Percentiles rank a stretch among this genome's conserved stretches.
These are phyloP conservation scores for Stichopus horrens DNA, from an alignment of 53 echinoderm and acorn worm genomes.

Conservation along the genomic window DNA sequence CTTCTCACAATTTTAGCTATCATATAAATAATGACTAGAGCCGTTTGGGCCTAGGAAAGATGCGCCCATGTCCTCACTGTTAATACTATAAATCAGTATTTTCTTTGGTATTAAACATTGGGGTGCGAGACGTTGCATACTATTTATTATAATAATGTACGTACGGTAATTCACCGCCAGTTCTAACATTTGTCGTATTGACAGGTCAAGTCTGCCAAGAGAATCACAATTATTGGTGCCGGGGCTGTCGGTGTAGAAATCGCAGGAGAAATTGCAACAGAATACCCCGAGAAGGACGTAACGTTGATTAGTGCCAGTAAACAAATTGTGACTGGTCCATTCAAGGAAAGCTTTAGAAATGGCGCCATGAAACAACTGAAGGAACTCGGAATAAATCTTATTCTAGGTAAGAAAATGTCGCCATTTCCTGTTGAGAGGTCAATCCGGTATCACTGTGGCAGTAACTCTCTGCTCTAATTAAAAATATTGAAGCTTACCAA, in stretches of 20 bases:
- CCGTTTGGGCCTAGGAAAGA: no score
- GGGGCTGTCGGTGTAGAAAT: conserved; percentile 80
- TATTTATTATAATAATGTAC: not conserved
- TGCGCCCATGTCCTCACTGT: no score
- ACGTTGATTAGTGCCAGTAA: conserved; percentile 72
- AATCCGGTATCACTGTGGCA: no score
- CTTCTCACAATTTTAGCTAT: no score
- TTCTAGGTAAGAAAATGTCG: conserved; percentile 60
- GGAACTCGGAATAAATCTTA: conserved; percentile 60
- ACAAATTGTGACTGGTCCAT: conserved; percentile 50
- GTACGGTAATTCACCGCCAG: not conserved
- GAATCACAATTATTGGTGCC: conserved; percentile 71
- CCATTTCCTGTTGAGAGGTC: no score
- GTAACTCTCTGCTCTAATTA: no score
- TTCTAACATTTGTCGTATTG: not conserved
- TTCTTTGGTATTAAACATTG: no score
- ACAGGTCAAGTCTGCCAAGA: conserved; percentile 57
- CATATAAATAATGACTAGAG: no score
- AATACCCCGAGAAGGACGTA: conserved; percentile 68
- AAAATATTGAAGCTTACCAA: no score
- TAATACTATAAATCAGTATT: no score
- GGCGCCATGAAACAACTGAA: conserved; percentile 49
- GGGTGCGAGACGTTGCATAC: not conserved
- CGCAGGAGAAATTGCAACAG: conserved; percentile 76
- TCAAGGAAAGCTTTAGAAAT: conserved; percentile 51